Base-by-base conservation (phyloP, 2,888 invertebrate genomes). In the Biston betularia region DNA sequence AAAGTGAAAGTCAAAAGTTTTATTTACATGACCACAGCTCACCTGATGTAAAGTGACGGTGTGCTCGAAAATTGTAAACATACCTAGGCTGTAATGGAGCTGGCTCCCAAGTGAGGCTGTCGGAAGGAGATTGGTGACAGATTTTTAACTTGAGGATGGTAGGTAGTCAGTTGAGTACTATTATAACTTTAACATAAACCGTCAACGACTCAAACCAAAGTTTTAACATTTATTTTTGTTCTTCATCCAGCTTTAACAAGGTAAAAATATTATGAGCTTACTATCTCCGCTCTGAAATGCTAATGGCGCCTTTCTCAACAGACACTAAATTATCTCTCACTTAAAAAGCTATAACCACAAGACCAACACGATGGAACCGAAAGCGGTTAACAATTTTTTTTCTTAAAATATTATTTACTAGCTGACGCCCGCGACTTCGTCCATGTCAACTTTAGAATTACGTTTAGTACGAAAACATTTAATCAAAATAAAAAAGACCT, bases 271-370 rank as follows among this genome's bases (percentile, higher is more conserved):
- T 33, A 42, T 3, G 46, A 49, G 49, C n/a, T 58, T n/a, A 55
- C 48, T 54, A 59, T 49, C 54, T 12, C 42, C 49, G n/a, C 35
- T 62, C 34, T 42, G 53, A 62, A 57, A 66, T 57, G 66, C 46
- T 57, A 65, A 65, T 61, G 42, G 44, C 24, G 24, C 10, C 34
- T 46, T 65, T 49, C 56, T 53, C 52, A 57, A 57, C 53, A 62
- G 53, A 57, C 48, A 61, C 61, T 66, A 66, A 66, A 67, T 67
- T 62, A 62, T 62, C 53, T 58, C 58, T 35, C 66, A 67, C 57
- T 67, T 58, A 57, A 67, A 67, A 62, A 58, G 62, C 62, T 48
- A 54, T 67, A 67, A 62, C 48, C 46, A 7, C 34, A 62, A 66
- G 66, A 62, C 45, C 10, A 34, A 24, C 58, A 40, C n/a, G 24